Evolutionary conservation across 2,797 vertebrate genomes (phyloP), one percentile per base, ranked within the genome.

Genomic region (Sebastes itinus): DNA sequence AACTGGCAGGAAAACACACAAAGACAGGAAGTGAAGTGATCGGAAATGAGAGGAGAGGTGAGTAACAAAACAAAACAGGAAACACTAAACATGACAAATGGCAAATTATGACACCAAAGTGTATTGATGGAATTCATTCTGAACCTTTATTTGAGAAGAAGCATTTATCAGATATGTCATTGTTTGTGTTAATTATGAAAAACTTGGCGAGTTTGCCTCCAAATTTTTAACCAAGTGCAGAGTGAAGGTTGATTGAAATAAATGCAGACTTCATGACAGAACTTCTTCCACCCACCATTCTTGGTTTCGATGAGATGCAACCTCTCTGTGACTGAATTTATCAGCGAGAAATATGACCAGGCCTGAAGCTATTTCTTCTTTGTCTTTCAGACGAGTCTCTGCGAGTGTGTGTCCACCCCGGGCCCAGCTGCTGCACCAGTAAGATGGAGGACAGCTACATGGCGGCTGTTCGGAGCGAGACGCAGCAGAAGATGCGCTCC

Each of bases 361-460:
- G 55, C 13, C 55, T 65, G 28, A 58, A 14, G n/a, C 18, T 32
- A 1, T 42, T 16, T 10, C 14, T 27, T 28, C 18, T 23, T n/a
- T 52, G 14, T 72, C 49, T 72, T 70, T 75, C 81, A 94, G 97
- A 96, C 71, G 95, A 95, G 58, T 95, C 97, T 62, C 95, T 98
- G 16, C 95, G 96, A 77, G 96, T 98, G 89, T 98, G 97, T 61
- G 92, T 95, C 67, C 95, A 97, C 70, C 88, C 95, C 6, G 95
- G 95, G 38, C 96, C 96, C 62, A 97, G 96, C 0, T 98, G 97
- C 89, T 98, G 97, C 78, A 97, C 96, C 55, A 95, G 95, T 83
- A 97, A 95, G 90, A 98, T 98, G 97, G 97, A 98, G 91, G 97
- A 97, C 86, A 96, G 94, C 90, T 98, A 98, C 94, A 96, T 96